Base-by-base conservation (phyloP, 2,888 invertebrate genomes). In the Bruchidius siliquastri region DNA sequence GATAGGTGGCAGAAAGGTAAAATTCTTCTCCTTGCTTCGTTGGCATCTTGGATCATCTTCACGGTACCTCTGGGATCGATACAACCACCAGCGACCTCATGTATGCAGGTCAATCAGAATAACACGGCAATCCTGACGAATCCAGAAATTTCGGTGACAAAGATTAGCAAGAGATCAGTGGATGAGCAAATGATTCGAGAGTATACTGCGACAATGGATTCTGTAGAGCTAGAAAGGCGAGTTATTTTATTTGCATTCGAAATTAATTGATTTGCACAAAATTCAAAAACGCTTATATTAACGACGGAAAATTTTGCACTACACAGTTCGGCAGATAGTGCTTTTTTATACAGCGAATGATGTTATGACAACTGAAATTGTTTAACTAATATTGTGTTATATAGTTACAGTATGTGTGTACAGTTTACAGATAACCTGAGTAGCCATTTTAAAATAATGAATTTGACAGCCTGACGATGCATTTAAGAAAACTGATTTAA, bases 21-120 rank as follows among this genome's bases (percentile, higher is more conserved):
- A 87, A 89, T 94, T 78, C 89, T 99, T 79, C 89, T 99, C 74
- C 87, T 99, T 73, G 95, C 94, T 71, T 97, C 98, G 0, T 88
- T 99, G 72, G 92, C 95, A 69, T 96, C 97, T 75, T 98, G 99
- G 97, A 95, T 99, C 76, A 91, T 98, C 75, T 99, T 99, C 88
- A 99, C 99, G 69, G 90, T 99, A 80, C 97, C 98, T 0, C 88
- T 99, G 81, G 96, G 97, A 76, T 97, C 98, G 87, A 96, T 99
- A 80, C 96, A 97, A 84, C 98, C 99, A 0, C 94, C 95, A 68
- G 95, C 97, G 0, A 93, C 96, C 72, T 92, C 94, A n/a, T 98
- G 98, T 86, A 91, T 97, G 84, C 88, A 87, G 76, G 77, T 81
- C n/a, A 18, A 49, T 13, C 88, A 87, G 74, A 93, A 94, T 83